These are phyloP conservation scores for Athrips mouffetella DNA, from an alignment of 2,888 invertebrate genomes.

Conservation along the genomic window DNA sequence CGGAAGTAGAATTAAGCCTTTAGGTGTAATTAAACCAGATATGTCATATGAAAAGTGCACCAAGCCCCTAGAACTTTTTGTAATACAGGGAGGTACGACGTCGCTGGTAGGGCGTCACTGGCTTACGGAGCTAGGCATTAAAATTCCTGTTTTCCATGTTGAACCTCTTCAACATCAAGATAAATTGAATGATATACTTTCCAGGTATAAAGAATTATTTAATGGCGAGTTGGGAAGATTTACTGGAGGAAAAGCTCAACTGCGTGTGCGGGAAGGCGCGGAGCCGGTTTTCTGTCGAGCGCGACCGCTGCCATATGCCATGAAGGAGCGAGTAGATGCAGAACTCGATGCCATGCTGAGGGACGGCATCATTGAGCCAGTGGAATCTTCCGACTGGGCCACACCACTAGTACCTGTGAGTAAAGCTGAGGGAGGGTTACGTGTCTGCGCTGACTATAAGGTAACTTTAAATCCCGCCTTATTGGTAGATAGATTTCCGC, in stretches of 20 bases:
- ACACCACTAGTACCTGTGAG: constrained; percentile 29
- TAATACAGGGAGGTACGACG: no score
- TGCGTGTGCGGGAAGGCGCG: constrained; percentile 20
- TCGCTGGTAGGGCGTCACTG: no score
- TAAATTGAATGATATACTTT: background rate
- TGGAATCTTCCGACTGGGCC: constrained; percentile 29
- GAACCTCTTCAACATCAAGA: background rate
- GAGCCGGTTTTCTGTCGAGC: constrained; percentile 4
- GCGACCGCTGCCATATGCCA: background rate
- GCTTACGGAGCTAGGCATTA: constrained; percentile 13
- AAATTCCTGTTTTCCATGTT: background rate
- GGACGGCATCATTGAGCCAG: constrained; percentile 27
- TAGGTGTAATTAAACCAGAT: constrained; percentile 12
- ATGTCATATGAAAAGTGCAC: constrained; percentile 2
- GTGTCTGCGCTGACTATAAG: constrained; percentile 32
- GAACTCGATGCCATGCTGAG: constrained; percentile 12
- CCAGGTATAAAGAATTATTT: constrained; percentile 17
- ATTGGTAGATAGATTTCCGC: constrained; percentile 29
- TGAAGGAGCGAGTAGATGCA: constrained; percentile 22
- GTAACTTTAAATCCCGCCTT: constrained; percentile 28
- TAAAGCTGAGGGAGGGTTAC: constrained; percentile 29
- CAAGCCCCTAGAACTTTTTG: constrained; percentile 15
- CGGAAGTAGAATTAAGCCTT: constrained; percentile 14
- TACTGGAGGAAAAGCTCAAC: constrained; percentile 14
- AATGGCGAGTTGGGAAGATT: constrained; percentile 15